Evolutionary conservation across 37 sponge, comb jelly and placozoan species (phyloP), one percentile per base, ranked within the genome.

Genomic region (Halichondria panicea): DNA sequence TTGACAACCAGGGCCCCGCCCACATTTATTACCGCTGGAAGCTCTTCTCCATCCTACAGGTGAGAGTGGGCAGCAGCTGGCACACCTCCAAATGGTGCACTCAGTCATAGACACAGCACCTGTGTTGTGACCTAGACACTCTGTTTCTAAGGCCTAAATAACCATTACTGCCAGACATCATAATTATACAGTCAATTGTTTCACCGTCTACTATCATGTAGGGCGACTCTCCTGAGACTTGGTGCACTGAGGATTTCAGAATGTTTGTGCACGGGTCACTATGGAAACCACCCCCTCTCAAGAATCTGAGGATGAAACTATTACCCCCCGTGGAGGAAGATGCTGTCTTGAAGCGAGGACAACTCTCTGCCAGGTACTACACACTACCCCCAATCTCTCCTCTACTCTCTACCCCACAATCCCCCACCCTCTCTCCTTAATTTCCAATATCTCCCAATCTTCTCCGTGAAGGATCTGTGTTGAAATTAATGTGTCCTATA

Each of bases 1-100:
- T 97, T 81, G 90, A 97, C 59, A 94, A 94, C 80, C 83, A 90
- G 46, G 77, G 85, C 70, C 91, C 96, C 3, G 84, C 83, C 8
- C 99, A 98, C 71, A 55, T 93, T 72, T 98, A 98, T 84, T 98
- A 98, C 79, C 66, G 99, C 24, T 98, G 99, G 99, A 98, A 95
- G 43, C 85, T 98, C 11, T 98, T 89, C 88, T 93, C 96, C 21
- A 91, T 98, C 1, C 84, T 98, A 9, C 90, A 97, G 75, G 97
- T 96, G 40, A 66, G 58, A 31, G 8, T 9, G 7, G 1, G 22
- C 24, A 41, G 2, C n/a, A n/a, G n/a, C n/a, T n/a, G n/a, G n/a
- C n/a, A n/a, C n/a, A n/a, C n/a, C n/a, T n/a, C n/a, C n/a, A n/a
- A n/a, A n/a, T n/a, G n/a, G n/a, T n/a, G n/a, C n/a, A n/a, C n/a